Evolutionary conservation across 2,888 invertebrate species (phyloP), one percentile per base, ranked within the genome.

Genomic region (Melieria omissa): DNA sequence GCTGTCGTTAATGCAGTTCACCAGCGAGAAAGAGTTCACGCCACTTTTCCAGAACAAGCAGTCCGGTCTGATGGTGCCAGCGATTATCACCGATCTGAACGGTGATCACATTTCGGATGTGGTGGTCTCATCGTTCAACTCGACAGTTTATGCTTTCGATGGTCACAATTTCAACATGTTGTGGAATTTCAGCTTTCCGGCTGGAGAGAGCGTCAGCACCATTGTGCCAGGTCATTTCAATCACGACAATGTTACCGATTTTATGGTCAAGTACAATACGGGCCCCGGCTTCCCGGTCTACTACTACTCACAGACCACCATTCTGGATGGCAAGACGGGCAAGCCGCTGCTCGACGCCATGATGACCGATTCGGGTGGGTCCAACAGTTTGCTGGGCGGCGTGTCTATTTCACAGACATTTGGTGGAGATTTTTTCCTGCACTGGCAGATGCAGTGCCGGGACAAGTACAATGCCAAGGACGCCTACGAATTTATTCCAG

Each of bases 201-300:
- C 84, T 8, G 86, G 93, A 6, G 92, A 93, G 85, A 90, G 92
- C 10, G 92, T 92, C 79, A 93, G 93, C 79, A 90, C 93, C 65
- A 93, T 94, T 55, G 91, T 93, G 10, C 93, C 93, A 2, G 94
- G 93, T 0, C 94, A 91, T 84, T 95, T 92, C 80, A 93, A 94
- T 83, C 90, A 91, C 76, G 95, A 95, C 80, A 89, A 91, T 77
- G 86, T 92, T 6, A 93, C 94, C 0, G 95, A 95, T 84, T 93
- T 95, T 81, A 89, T 94, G 87, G 89, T 95, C 1, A 93, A 93
- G 78, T 93, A 87, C 60, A 87, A 86, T 75, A 85, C 90, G 49
- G 93, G 93, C 0, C 91, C 92, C 0, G 93, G 91, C 9, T 93
- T 91, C 85, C 93, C 93, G 0, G 88, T 92, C 0, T 93, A 93